Conservation (phyloP, 37 sponge, comb jelly and placozoan genomes). For the Corticium candelabrum region DNA sequence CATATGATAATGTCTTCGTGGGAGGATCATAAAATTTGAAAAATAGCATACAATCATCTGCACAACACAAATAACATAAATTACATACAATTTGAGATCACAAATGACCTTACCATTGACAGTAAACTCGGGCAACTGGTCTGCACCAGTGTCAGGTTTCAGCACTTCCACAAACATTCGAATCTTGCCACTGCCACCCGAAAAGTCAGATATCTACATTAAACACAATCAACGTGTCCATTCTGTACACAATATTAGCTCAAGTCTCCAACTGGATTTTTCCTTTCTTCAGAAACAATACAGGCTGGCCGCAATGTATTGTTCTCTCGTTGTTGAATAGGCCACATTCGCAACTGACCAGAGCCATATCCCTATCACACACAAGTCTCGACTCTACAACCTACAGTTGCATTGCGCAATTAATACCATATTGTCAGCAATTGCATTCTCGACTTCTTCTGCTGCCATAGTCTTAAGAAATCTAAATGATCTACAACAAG, state of each 20-base stretch:
- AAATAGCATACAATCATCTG: conserved; percentile 68
- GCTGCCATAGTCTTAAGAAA: conserved; percentile 3
- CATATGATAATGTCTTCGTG: conserved; percentile 37
- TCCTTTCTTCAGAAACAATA: too few species aligned
- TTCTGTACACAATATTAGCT: too few species aligned
- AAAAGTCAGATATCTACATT: too few species aligned
- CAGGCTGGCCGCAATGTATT: not conserved
- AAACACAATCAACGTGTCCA: too few species aligned
- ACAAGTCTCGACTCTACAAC: too few species aligned
- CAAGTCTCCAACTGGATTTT: too few species aligned
- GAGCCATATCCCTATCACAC: not conserved
- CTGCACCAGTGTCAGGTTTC: not conserved
- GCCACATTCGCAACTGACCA: not conserved
- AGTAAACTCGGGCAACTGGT: not conserved
- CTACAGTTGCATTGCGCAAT: too few species aligned
- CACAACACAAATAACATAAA: not conserved
- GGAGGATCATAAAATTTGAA: conserved; percentile 77
- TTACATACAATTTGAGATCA: too few species aligned
- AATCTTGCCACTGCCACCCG: too few species aligned
- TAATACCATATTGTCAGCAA: conserved; percentile 15
- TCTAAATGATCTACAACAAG: conserved; percentile 8
- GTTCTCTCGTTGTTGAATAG: not conserved
- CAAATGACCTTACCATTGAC: not conserved
- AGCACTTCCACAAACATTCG: too few species aligned
- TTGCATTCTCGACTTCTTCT: not conserved